A percentile compares a stretch with the other conserved stretches of the same genome.
phyloP scores from a whole-genome alignment of 1,140 invertebrate genomes.

The Saxidomus purpurata region DNA sequence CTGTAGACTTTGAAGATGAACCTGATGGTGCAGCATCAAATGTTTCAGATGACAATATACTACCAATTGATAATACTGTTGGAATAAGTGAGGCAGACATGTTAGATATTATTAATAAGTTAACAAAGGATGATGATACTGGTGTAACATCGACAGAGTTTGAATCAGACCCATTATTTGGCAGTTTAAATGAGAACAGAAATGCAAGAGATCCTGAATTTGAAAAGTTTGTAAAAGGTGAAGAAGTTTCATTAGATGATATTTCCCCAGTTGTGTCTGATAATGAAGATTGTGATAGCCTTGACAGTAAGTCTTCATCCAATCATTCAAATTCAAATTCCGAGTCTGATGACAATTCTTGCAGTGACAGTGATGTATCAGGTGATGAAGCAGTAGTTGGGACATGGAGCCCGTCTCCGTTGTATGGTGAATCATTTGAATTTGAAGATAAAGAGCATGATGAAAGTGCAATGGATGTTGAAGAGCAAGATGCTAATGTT shows the following conservation, averaged over 20 bases:
- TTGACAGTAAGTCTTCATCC: slow-evolving; percentile 18
- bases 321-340: slow-evolving; percentile 86
- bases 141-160: background rate
- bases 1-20: background rate
- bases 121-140: slow-evolving; percentile 57
- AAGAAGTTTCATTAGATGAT: slow-evolving; percentile 38
- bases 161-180: background rate
- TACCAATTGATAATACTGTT: slow-evolving; percentile 2
- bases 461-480: slow-evolving; percentile 42
- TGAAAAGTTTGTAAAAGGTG: slow-evolving; percentile 29
- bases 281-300: background rate
- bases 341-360: slow-evolving; percentile 93
- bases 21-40: background rate
- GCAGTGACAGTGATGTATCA: slow-evolving; percentile 92
- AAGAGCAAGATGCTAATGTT: slow-evolving; percentile 31
- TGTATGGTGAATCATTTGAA: background rate
- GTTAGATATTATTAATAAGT: slow-evolving; percentile 51
- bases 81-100: slow-evolving; percentile 51
- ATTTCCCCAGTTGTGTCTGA: slow-evolving; percentile 27
- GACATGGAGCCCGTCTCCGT: slow-evolving; percentile 58
- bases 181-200: background rate
- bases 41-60: background rate
- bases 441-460: slow-evolving; percentile 14
- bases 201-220: background rate
- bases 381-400: slow-evolving; percentile 92